phyloP scores from a whole-genome alignment of 1,140 invertebrate species.

The Pseudomyrmex concolor region DNA sequence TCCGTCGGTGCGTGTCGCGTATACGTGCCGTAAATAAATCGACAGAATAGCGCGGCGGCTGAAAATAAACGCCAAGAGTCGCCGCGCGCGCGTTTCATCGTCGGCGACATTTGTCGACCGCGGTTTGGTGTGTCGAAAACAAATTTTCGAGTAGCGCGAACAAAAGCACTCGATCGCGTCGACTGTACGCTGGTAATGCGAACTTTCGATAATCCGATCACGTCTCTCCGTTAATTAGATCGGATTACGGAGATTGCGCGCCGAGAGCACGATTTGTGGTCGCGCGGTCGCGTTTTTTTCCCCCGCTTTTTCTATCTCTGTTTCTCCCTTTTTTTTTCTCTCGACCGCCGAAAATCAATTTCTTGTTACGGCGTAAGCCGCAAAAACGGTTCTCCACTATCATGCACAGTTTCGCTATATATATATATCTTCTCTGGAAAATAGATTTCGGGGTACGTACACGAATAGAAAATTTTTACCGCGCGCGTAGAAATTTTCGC shows the following conservation, averaged over 20 bases:
- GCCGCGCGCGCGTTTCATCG: neutral
- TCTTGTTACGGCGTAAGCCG: constrained; percentile 53
- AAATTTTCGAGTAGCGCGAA: constrained; percentile 26
- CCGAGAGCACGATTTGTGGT: constrained; percentile 38
- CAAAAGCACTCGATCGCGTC: constrained; percentile 34
- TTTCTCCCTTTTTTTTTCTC: neutral
- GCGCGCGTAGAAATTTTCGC: constrained; percentile 11
- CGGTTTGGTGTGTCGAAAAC: constrained; percentile 41
- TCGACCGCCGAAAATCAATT: constrained; percentile 44
- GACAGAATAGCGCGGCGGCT: constrained; percentile 37
- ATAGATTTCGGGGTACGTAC: constrained; percentile 25
- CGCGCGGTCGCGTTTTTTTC: constrained; percentile 21
- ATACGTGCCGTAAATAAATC: constrained; percentile 56
- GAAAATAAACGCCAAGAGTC: constrained; percentile 47
- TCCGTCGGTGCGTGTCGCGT: constrained; percentile 11
- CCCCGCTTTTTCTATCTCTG: constrained; percentile 1
- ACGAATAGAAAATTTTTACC: constrained; percentile 35
- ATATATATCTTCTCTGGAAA: constrained; percentile 3
- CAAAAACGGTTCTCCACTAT: constrained; percentile 26
- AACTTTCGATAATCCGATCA: constrained; percentile 58
- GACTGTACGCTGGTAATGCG: constrained; percentile 35
- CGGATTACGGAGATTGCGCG: constrained; percentile 56
- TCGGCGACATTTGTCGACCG: constrained; percentile 28
- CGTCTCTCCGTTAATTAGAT: constrained; percentile 62
- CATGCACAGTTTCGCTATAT: constrained; percentile 21